These are phyloP conservation scores for Scytalopus superciliaris DNA, from an alignment of 2,113 vertebrate species.

Conservation along the genomic window DNA sequence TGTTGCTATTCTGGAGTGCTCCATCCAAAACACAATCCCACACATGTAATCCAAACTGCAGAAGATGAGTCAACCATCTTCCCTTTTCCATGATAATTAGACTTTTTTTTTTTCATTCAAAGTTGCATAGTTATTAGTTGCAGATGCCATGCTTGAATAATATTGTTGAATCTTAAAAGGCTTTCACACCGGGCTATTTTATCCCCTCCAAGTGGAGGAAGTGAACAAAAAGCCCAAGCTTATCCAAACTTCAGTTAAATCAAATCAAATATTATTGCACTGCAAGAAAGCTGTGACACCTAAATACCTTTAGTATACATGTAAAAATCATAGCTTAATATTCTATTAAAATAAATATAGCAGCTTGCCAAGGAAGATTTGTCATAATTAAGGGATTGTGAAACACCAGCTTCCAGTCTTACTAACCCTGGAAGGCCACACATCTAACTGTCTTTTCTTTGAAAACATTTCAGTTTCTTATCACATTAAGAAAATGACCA, in stretches of 20 bases:
- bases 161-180: constrained; percentile 49
- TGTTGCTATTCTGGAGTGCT: constrained; percentile 81
- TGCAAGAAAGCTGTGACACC: not conserved
- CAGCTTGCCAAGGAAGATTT: not conserved
- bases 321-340: not conserved
- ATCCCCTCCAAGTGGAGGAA: not conserved
- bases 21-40: constrained; percentile 77
- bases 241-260: constrained; percentile 1
- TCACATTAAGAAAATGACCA: constrained; percentile 41
- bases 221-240: not conserved
- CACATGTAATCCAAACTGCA: constrained; percentile 77
- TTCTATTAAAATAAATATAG: not conserved
- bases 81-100: constrained; percentile 58
- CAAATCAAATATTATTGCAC: not conserved
- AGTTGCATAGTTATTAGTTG: constrained; percentile 49
- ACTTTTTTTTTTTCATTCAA: constrained; percentile 22
- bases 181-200: not conserved
- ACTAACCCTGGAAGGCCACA: constrained; percentile 12
- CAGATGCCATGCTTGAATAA: constrained; percentile 25
- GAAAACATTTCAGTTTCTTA: constrained; percentile 63
- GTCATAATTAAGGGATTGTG: not conserved
- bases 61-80: constrained; percentile 72
- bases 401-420: constrained; percentile 9
- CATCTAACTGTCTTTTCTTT: constrained; percentile 40
- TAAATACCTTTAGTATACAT: not conserved